A percentile compares a stretch with the other conserved stretches of the same genome.
These are phyloP conservation scores for Ceriagrion tenellum DNA, from an alignment of 2,888 invertebrate species.

Conservation along the genomic window DNA sequence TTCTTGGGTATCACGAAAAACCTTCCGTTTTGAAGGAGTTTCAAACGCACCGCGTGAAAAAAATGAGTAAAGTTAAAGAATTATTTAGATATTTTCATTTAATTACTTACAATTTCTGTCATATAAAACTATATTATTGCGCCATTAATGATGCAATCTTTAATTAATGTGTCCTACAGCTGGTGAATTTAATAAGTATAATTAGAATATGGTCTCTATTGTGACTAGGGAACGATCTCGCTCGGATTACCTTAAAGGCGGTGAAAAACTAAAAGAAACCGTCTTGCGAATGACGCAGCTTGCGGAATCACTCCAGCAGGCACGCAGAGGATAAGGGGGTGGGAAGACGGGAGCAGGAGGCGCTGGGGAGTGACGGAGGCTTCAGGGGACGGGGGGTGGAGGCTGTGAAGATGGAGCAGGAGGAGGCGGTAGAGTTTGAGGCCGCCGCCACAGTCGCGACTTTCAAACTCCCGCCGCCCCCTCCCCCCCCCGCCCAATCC, in stretches of 20 bases:
- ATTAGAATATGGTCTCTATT: too few species aligned
- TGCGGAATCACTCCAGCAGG: neutral
- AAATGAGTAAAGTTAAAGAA: too few species aligned
- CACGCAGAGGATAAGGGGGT: too few species aligned
- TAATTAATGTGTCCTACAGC: too few species aligned
- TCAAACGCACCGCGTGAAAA: too few species aligned
- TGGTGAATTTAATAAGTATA: too few species aligned
- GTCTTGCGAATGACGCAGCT: neutral
- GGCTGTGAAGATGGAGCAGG: neutral
- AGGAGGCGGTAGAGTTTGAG: neutral
- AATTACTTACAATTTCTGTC: too few species aligned
- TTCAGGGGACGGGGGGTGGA: neutral
- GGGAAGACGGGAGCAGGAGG: neutral
- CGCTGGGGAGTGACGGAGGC: neutral
- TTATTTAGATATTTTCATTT: too few species aligned
- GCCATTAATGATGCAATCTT: too few species aligned
- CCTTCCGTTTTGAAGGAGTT: too few species aligned
- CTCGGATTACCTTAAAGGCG: neutral
- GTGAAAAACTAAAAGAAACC: neutral
- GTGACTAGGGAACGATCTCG: neutral
- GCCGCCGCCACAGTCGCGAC: constrained; percentile 6
- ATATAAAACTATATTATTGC: too few species aligned
- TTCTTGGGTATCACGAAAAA: too few species aligned
- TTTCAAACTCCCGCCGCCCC: neutral
- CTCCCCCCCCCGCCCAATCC: constrained; percentile 44